phyloP scores from a whole-genome alignment of 2,888 invertebrate genomes.

The Phragmatobia fuliginosa region DNA sequence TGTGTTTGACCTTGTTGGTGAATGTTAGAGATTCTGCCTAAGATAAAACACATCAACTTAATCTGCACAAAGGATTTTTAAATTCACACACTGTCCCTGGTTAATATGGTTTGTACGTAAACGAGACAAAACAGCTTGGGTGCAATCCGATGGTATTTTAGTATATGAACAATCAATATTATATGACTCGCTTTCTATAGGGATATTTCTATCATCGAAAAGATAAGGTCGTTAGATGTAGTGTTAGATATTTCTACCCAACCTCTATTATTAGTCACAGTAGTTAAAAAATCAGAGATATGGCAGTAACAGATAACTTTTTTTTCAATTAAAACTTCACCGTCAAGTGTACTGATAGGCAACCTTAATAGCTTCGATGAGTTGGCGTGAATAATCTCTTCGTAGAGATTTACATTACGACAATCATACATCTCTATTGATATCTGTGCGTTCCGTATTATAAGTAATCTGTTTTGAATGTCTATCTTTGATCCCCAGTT shows the following conservation, averaged over 20 bases:
- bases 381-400: conserved; percentile 45
- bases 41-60: too few relatives aligned
- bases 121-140: background rate
- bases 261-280: background rate
- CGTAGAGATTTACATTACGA: conserved; percentile 42
- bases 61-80: background rate
- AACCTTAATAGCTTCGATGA: conserved; percentile 40
- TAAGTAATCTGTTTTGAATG: too few relatives aligned
- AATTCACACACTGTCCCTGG: background rate
- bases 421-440: too few relatives aligned
- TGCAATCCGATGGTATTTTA: background rate
- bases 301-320: conserved; percentile 44
- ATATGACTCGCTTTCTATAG: background rate
- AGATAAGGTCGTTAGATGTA: background rate
- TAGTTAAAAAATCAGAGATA: conserved; percentile 1
- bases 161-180: background rate
- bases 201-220: too few relatives aligned
- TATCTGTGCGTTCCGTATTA: too few relatives aligned
- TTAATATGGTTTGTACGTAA: background rate
- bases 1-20: background rate
- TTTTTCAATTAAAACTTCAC: conserved; percentile 35
- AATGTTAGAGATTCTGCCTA: too few relatives aligned
- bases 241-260: background rate
- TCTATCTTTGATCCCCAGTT: too few relatives aligned
- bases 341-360: conserved; percentile 36